A percentile compares a stretch with the other conserved stretches of the same genome.
phyloP scores from a whole-genome alignment of 1,140 invertebrate species.

The Plodia interpunctella region DNA sequence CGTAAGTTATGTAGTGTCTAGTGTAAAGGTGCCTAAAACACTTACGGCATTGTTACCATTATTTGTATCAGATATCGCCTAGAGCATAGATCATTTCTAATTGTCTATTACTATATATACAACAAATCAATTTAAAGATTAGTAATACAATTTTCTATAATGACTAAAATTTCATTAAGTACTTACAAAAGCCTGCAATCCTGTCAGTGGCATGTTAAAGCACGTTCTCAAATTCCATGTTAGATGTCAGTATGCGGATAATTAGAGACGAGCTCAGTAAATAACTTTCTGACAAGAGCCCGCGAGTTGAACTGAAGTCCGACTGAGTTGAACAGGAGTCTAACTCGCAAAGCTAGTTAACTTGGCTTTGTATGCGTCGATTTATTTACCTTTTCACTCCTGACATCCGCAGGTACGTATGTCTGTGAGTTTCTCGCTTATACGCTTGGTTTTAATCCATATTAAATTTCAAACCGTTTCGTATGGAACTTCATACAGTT shows the following conservation, averaged over 20 bases:
- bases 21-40: too few species aligned
- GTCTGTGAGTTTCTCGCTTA: not conserved
- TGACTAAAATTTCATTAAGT: not conserved
- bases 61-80: too few species aligned
- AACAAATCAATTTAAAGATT: too few species aligned
- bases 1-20: too few species aligned
- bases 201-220: constrained; percentile 2
- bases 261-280: constrained; percentile 6
- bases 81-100: too few species aligned
- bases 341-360: constrained; percentile 3
- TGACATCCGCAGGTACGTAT: constrained; percentile 9
- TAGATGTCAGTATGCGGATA: constrained; percentile 8
- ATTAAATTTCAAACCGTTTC: not conserved
- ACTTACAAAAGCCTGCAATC: not conserved
- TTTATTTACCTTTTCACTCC: constrained; percentile 9
- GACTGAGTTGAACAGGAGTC: not conserved
- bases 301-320: too few species aligned
- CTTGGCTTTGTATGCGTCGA: constrained; percentile 8
- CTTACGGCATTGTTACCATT: too few species aligned
- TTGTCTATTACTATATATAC: too few species aligned
- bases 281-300: constrained; percentile 10
- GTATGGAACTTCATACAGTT: too few species aligned
- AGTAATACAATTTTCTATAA: too few species aligned
- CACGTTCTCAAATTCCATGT: constrained; percentile 4
- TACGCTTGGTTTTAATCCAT: not conserved